Evolutionary conservation across 2,888 invertebrate genomes (phyloP).

Genomic region (Chloroclystis v-ata): DNA sequence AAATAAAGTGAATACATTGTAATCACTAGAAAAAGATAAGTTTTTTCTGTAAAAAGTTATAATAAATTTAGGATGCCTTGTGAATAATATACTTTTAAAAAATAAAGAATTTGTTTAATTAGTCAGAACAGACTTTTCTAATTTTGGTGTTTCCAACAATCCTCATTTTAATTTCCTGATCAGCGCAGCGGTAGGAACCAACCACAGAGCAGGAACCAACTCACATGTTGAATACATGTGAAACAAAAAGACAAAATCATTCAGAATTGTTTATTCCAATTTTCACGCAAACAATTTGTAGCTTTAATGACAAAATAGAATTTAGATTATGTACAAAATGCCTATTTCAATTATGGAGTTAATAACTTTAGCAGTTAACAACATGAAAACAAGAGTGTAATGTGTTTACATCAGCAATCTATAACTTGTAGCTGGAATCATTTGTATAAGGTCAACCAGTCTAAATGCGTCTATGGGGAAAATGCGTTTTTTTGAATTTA

Average conservation of each 20-base stretch:
- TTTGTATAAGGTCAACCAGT: too few relatives aligned
- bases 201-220: too few relatives aligned
- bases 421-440: conserved; percentile 2
- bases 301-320: conserved; percentile 23
- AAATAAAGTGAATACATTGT: conserved; percentile 9
- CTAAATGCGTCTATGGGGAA: too few relatives aligned
- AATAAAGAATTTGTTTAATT: conserved; percentile 15
- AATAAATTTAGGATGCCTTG: conserved; percentile 34
- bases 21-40: conserved; percentile 7
- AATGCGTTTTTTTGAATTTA: too few relatives aligned
- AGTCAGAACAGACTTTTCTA: background rate
- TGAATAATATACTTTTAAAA: conserved; percentile 40
- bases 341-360: conserved; percentile 10
- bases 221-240: background rate
- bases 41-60: conserved; percentile 43
- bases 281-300: conserved; percentile 34
- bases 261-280: conserved; percentile 43
- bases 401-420: conserved; percentile 11
- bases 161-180: too few relatives aligned
- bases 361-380: conserved; percentile 5
- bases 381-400: background rate
- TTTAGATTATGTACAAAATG: conserved; percentile 23
- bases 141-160: background rate
- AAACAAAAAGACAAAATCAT: conserved; percentile 24
- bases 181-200: too few relatives aligned